Conservation (phyloP, 1,140 invertebrate genomes). For the Macrocentrus cingulum region DNA sequence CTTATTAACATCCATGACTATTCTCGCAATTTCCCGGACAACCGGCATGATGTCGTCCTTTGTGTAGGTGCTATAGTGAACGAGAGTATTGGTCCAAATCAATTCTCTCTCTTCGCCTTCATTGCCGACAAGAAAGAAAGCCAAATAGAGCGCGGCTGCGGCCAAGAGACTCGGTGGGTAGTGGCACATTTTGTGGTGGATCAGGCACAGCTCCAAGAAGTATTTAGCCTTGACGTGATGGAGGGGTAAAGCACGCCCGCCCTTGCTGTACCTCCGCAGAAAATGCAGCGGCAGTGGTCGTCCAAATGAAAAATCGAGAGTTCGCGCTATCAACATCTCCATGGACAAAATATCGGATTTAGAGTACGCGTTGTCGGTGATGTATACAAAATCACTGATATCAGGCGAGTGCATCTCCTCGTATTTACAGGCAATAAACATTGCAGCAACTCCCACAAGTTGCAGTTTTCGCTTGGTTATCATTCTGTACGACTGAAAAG, state of each 20-base stretch:
- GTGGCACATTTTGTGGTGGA: constrained; percentile 82
- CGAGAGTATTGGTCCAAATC: constrained; percentile 65
- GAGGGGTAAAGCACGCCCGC: constrained; percentile 65
- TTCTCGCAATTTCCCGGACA: constrained; percentile 62
- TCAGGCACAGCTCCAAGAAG: constrained; percentile 81
- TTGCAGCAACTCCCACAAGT: constrained; percentile 85
- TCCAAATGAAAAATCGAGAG: constrained; percentile 79
- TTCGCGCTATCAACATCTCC: constrained; percentile 78
- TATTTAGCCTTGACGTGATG: constrained; percentile 91
- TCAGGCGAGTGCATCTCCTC: constrained; percentile 93
- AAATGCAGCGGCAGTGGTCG: constrained; percentile 87
- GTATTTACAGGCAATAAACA: constrained; percentile 93
- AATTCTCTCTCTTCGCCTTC: constrained; percentile 45
- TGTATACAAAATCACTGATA: constrained; percentile 87
- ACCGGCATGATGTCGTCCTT: constrained; percentile 63
- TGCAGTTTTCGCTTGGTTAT: constrained; percentile 76
- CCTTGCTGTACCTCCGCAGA: constrained; percentile 79
- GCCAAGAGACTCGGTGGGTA: constrained; percentile 80
- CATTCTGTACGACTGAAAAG: constrained; percentile 59
- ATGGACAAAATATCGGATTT: constrained; percentile 79
- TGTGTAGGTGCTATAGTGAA: constrained; percentile 66
- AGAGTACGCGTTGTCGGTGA: constrained; percentile 87
- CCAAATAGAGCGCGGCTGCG: constrained; percentile 73
- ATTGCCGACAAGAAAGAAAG: constrained; percentile 59
- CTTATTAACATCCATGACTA: constrained; percentile 62